Evolutionary conservation across 2,888 invertebrate genomes (phyloP), one percentile per base, ranked within the genome.

Genomic region (Ectobius pallidus): DNA sequence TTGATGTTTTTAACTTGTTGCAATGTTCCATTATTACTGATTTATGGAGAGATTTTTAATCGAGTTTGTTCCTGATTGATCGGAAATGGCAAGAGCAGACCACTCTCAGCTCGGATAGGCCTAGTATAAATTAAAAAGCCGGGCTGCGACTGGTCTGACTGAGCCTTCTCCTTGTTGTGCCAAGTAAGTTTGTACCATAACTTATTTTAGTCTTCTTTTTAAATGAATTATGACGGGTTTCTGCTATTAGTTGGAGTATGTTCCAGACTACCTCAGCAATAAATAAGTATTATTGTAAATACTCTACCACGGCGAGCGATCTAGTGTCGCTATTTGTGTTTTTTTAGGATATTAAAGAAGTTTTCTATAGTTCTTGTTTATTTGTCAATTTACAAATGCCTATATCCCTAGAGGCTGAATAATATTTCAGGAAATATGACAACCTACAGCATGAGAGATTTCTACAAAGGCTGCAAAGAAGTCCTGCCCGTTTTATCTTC

Each of bases 181-280:
- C 34, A 34, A 34, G 34, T 11, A 34, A n/a, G 34, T 7, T 34
- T 58, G 32, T 32, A 58, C n/a, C n/a, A 52, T 52, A 52, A 58
- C 16, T 58, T 52, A 20, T 30, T 58, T 25, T 52, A 52, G 52
- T 52, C 52, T 52, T 14, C 25, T 52, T 7, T 20, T 1, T 25
- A 22, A 52, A n/a, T n/a, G n/a, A n/a, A n/a, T n/a, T n/a, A 30
- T 30, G 22, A 58, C 58, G 58, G 58, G 58, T 58, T 58, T 11
- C 30, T 52, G 52, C 25, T 18, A 52, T 25, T 52, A 18, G 52
- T 52, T 52, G 25, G 25, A 25, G n/a, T 58, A 18, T 30, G 55
- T 55, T 55, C 4, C 25, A 9, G 14, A 65, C 71, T 71, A 71
- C 71, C 71, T 71, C 71, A 71, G 71, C 71, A 71, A 71, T 71